Evolutionary conservation across 2,113 vertebrate genomes (phyloP), one percentile per base, ranked within the genome.

Genomic region (Neolamprologus hecqui): DNA sequence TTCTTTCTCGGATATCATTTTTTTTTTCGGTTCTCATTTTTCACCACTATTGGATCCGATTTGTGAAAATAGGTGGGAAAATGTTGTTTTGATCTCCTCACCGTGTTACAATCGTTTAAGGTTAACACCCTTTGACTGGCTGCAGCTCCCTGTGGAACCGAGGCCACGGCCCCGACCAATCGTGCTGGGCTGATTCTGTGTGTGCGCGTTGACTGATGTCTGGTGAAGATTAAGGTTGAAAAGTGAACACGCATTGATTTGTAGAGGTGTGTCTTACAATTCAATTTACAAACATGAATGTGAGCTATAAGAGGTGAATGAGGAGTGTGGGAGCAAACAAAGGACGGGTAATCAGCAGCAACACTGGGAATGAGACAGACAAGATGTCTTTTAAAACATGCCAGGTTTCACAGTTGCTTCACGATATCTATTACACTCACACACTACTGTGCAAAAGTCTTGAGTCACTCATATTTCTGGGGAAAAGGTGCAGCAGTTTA

Each of bases 171-270:
- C 45, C 21, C 7, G 2, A 31, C 86, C 82, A 85, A 51, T 89
- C 81, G n/a, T 49, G 19, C 11, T 1, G 49, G 63, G 8, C 60
- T 6, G 28, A 45, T 65, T 87, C 53, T n/a, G 60, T 82, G n/a
- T 81, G 49, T 84, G 85, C 5, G 10, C n/a, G 31, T 57, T 81
- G 84, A 93, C 83, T 88, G 81, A 60, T 47, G 13, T 53, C 47
- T 19, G 51, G 37, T 40, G 70, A 26, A 85, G 90, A 88, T 87
- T 82, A 88, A 33, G 10, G 84, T 45, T 73, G 37, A 89, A 84
- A 91, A 80, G 40, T 79, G 33, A 83, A 84, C 86, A 17, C 10
- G 37, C 54, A 93, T 87, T 84, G 89, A 92, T 91, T 82, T 86
- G 47, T 23, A 19, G 37, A 58, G 51, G 21, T 35, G 10, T 81